Base-by-base conservation (phyloP, 2,797 vertebrate species). In the Lycodopsis pacificus region DNA sequence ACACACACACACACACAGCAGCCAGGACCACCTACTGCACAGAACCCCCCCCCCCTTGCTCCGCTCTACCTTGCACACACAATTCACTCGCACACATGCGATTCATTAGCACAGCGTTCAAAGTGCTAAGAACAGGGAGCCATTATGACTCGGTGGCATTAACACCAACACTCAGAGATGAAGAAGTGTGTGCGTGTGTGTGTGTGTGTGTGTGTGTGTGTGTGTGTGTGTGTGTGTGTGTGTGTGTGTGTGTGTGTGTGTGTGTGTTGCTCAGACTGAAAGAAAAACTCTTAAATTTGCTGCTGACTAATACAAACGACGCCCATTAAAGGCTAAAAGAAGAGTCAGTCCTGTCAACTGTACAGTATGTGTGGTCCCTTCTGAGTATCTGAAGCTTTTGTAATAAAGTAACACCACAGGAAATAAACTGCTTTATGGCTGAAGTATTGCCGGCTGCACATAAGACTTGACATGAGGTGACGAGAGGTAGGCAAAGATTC, bases 71-170 rank as follows among this genome's bases (percentile, higher is more conserved):
- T 82, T 81, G 46, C 64, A 49, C 63, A 80, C 65, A 82, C 83
- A 78, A 83, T 88, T 75, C 81, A 88, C 70, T 80, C 68, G 54
- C 83, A 86, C 89, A 93, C 86, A 85, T 87, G 89, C 27, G 0
- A 88, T 90, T 93, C 90, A 92, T 94, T 92, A 93, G 66, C 20
- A 48, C 65, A 7, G 74, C 1, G 80, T 91, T 92, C 91, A 92
- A 93, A 93, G 91, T 73, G 63, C 80, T 44, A 57, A 79, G 82
- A 91, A 86, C 81, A 89, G 82, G 89, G 85, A 90, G 61, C 85
- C 80, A 80, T 88, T 89, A 89, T 93, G 90, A 94, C 73, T 91
- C 91, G 86, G 63, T 57, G 62, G 76, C 67, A 79, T 91, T 89
- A 89, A 89, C 81, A 86, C 20, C 79, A 69, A 79, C 77, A 76